These are phyloP conservation scores for Pholis gunnellus DNA, from an alignment of 2,113 vertebrate species.

Conservation along the genomic window DNA sequence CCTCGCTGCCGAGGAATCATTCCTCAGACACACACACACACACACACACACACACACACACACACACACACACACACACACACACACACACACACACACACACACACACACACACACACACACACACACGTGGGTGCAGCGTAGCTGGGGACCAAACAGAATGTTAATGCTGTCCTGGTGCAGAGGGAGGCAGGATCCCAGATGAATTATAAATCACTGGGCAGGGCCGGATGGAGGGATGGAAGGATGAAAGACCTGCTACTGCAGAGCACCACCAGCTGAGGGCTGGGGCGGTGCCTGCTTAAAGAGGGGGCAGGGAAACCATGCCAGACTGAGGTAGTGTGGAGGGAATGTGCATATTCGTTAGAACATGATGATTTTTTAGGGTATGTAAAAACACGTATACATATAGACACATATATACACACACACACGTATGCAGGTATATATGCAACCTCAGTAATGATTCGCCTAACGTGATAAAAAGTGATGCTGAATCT, in stretches of 20 bases:
- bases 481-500: background rate
- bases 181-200: constrained; percentile 80
- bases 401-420: too few species aligned
- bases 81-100: constrained; percentile 22
- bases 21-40: constrained; percentile 60
- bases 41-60: constrained; percentile 32
- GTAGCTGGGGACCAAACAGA: constrained; percentile 80
- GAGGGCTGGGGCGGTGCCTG: constrained; percentile 73
- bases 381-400: background rate
- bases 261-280: constrained; percentile 72
- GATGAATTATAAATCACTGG: constrained; percentile 87
- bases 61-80: constrained; percentile 32
- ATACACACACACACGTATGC: background rate
- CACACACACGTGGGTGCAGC: constrained; percentile 69
- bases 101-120: constrained; percentile 8
- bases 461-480: too few species aligned
- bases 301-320: constrained; percentile 71
- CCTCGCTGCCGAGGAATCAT: constrained; percentile 68
- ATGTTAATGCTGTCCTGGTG: constrained; percentile 82
- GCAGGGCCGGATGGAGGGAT: constrained; percentile 77
- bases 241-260: constrained; percentile 73
- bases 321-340: constrained; percentile 59
- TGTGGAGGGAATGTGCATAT: constrained; percentile 27
- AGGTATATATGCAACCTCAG: too few species aligned
- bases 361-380: background rate